phyloP scores from a whole-genome alignment of 1,140 invertebrate species.

The Sesamia nonagrioides region DNA sequence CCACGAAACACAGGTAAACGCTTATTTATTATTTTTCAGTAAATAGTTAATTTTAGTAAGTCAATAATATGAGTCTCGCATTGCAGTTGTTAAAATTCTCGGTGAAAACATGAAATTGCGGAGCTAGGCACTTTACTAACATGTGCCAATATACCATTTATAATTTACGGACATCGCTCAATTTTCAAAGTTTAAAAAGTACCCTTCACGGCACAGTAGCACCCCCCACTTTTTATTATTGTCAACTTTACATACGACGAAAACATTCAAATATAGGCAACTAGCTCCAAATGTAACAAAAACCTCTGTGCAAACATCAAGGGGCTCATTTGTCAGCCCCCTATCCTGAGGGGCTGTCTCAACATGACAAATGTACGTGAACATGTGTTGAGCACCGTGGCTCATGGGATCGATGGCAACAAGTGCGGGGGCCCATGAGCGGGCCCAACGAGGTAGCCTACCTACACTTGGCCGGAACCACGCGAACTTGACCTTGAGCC shows the following conservation, averaged over 20 bases:
- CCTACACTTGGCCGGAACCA: no score
- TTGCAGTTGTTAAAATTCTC: no score
- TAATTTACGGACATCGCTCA: background rate
- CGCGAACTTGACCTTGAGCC: no score
- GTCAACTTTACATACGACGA: background rate
- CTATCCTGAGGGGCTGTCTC: background rate
- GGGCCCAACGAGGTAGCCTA: no score
- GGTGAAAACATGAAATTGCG: no score
- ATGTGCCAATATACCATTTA: no score
- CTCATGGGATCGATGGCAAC: background rate
- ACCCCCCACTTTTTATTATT: background rate
- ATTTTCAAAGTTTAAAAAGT: slow-evolving; percentile 37
- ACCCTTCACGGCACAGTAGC: background rate
- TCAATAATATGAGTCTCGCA: no score
- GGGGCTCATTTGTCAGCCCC: background rate
- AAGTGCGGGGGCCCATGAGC: background rate
- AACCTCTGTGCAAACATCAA: background rate
- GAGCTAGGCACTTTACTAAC: no score
- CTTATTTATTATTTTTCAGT: no score
- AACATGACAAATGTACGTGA: background rate
- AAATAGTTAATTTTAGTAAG: no score
- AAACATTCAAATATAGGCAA: background rate
- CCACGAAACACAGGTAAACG: no score
- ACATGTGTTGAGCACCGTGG: no score
- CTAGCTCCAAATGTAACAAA: background rate